Evolutionary conservation across 1,140 invertebrate genomes (phyloP).

Genomic region (Eubasilissa regina): DNA sequence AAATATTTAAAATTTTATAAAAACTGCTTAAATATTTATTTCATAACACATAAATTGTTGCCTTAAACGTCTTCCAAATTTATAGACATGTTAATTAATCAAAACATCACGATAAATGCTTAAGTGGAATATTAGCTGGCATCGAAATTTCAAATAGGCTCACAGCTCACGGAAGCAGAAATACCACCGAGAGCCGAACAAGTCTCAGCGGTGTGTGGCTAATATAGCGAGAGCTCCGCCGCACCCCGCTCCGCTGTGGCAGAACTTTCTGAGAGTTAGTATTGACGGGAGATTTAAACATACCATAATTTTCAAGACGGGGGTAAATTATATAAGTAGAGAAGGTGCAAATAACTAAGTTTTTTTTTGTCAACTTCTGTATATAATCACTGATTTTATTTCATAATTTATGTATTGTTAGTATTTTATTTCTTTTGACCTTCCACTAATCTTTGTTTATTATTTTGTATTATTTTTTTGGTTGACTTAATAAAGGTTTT

Average conservation of each 20-base stretch:
- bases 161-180: conserved; percentile 7
- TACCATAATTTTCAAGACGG: no score
- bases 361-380: no score
- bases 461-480: no score
- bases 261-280: conserved; percentile 4
- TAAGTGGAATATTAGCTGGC: conserved; percentile 9
- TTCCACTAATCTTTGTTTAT: no score
- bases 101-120: conserved; percentile 1
- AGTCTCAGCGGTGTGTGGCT: conserved; percentile 25
- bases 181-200: conserved; percentile 23
- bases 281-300: background rate
- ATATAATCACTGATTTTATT: no score
- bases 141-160: conserved; percentile 41
- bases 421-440: no score
- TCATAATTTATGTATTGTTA: no score
- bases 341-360: no score
- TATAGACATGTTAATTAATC: conserved; percentile 10
- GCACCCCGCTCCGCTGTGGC: background rate
- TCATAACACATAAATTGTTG: background rate
- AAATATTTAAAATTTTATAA: background rate
- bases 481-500: no score
- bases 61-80: no score
- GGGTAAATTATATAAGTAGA: no score
- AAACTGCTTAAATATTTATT: background rate
- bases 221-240: conserved; percentile 8